Conservation (phyloP, 2,113 vertebrate species). For the Xerus inauris region DNA sequence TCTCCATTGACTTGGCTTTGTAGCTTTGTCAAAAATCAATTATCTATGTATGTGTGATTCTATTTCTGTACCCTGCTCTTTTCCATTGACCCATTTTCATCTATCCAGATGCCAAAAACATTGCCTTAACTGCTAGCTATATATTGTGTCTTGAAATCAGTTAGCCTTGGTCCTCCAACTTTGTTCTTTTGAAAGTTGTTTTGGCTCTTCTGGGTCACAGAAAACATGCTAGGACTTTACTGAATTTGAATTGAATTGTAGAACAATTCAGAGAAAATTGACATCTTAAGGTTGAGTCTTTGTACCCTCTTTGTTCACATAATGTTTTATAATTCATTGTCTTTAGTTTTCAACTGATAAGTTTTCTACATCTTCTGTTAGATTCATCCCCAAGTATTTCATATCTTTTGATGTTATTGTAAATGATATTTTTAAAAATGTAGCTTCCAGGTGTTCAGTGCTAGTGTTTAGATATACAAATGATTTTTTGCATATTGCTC, state of each 20-base stretch:
- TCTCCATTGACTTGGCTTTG: neutral
- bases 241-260: constrained; percentile 24
- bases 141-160: neutral
- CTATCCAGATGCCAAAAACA: neutral
- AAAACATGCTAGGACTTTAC: neutral
- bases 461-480: neutral
- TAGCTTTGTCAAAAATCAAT: neutral
- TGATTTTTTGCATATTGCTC: neutral
- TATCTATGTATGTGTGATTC: neutral
- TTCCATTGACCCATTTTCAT: neutral
- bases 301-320: neutral
- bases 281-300: neutral
- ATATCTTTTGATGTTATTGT: neutral
- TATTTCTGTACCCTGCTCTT: constrained; percentile 25
- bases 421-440: neutral
- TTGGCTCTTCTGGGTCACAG: neutral
- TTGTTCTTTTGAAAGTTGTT: neutral
- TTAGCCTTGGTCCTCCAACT: neutral
- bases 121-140: neutral
- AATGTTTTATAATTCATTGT: neutral
- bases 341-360: neutral
- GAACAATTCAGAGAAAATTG: neutral
- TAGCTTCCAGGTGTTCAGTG: neutral
- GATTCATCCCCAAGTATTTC: neutral
- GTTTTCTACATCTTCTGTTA: neutral